Base-by-base conservation (phyloP, 2,888 invertebrate species). In the Boloria selene region DNA sequence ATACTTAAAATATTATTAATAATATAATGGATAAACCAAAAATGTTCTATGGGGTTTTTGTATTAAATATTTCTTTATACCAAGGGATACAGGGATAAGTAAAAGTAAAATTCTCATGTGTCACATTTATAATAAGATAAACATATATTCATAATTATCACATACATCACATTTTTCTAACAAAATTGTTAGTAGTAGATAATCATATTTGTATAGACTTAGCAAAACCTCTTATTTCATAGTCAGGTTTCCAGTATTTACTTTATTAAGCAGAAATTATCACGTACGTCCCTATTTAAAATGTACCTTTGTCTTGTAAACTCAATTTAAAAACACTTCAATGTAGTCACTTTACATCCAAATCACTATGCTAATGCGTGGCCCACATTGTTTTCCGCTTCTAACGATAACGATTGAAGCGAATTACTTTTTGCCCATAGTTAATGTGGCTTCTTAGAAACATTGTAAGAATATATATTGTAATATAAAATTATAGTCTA, bases 401-500 rank as follows among this genome's bases (percentile, higher is more conserved):
- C 51, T 54, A 53, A 50, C 60, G 56, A 64, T 58, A 60, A 67
- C 61, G 64, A 56, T 51, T 61, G 64, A 42, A 44, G 49, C 38
- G 56, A 65, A 62, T 59, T 56, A 69, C 59, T 49, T 69, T 67
- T 64, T 59, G 53, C 50, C 69, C 61, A 64, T 65, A 63, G 51
- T 50, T 47, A 65, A 64, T 38, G 31, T 52, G 52, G 55, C 47
- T 47, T 67, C 69, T 64, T 44, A 50, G 67, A 67, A 67, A 31
- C 22, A 56, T 61, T 47, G 22, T 42, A 51, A 53, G 52, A 49
- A 31, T 31, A 31, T 31, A 31, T 10, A n/a, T n/a, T n/a, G 31
- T 31, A 31, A 31, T 2, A 1, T 31, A 10, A 10, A 31, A 31
- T 31, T 7, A 31, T 31, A 31, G 10, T 10, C 31, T 31, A 4